A percentile compares a stretch with the other conserved stretches of the same genome.
These are phyloP conservation scores for Brachionus calyciflorus DNA, from an alignment of 1,140 invertebrate species.

Conservation along the genomic window DNA sequence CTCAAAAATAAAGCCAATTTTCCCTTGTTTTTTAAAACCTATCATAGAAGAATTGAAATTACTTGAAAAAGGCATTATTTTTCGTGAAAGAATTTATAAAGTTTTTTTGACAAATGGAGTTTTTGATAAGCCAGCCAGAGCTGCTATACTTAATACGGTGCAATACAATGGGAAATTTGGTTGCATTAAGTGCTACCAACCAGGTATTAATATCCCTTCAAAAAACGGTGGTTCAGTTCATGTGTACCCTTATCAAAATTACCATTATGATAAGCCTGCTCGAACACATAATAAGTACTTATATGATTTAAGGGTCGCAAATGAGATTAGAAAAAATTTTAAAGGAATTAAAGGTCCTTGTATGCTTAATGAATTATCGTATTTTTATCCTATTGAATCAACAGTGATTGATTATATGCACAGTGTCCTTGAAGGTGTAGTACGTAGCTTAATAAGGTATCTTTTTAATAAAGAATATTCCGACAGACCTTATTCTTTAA, in stretches of 20 bases:
- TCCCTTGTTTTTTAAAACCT: not conserved
- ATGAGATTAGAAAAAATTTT: not conserved
- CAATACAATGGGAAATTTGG: conserved; percentile 15
- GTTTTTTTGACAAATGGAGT: not conserved
- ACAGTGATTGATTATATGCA: conserved; percentile 11
- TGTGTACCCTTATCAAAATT: conserved; percentile 5
- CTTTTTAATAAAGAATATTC: not conserved
- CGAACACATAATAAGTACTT: not conserved
- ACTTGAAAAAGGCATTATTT: not conserved
- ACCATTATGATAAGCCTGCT: not conserved
- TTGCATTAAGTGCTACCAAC: not conserved
- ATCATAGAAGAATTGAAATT: not conserved
- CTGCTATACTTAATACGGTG: not conserved
- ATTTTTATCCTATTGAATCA: not conserved
- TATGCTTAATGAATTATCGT: not conserved
- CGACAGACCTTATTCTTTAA: not conserved
- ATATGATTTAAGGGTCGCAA: not conserved
- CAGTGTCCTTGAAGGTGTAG: not conserved
- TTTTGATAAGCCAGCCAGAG: conserved; percentile 1
- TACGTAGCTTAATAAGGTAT: not conserved
- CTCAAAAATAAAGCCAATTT: not conserved
- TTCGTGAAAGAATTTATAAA: not conserved
- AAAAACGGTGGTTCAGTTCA: not conserved
- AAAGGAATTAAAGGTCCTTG: not conserved
- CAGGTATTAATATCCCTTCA: not conserved